Evolutionary conservation across 1,140 invertebrate species (phyloP), one percentile per base, ranked within the genome.

Genomic region (Rhagoletis pomonella): DNA sequence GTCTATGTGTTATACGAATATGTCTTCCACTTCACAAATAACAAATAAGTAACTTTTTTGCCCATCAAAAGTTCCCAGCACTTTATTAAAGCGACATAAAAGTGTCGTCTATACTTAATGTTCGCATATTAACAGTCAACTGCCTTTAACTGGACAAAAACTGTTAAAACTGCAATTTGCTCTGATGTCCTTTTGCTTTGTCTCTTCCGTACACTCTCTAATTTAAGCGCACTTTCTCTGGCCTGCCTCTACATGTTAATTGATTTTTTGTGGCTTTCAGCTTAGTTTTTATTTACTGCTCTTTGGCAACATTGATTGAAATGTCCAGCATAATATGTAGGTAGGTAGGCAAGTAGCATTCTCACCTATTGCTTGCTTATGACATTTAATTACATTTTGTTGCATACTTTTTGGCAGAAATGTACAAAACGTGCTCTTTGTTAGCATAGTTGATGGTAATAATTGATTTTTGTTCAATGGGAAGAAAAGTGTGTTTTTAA

Each of bases 41-140:
- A 55, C 1, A 4, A 55, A 55, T 7, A 55, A 81, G n/a, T n/a
- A 4, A 39, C 17, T 67, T 67, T 4, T n/a, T 39, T 47, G 6
- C 64, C 44, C 44, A 29, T 55, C 1, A 29, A 81, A 81, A 3
- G 50, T 81, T 55, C 64, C 59, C 88, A 90, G 77, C 91, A 91
- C 90, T 91, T 91, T 91, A 91, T 91, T 91, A 91, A 91, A 91
- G 91, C 90, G 90, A 89, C 91, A 91, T 91, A 91, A 91, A 91
- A 91, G 89, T 91, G 91, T 91, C 91, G 90, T 91, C 91, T 90
- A 89, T 89, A 88, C 89, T 90, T 91, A 91, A 91, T 91, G 91
- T 87, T 58, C 84, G 73, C 88, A 91, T 91, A 91, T 91, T 91
- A 91, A 90, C 88, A 89, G 89, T 89, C 73, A 81, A 55, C 29